Conservation (phyloP, 2,888 invertebrate species). For the Artemia sp. region DNA sequence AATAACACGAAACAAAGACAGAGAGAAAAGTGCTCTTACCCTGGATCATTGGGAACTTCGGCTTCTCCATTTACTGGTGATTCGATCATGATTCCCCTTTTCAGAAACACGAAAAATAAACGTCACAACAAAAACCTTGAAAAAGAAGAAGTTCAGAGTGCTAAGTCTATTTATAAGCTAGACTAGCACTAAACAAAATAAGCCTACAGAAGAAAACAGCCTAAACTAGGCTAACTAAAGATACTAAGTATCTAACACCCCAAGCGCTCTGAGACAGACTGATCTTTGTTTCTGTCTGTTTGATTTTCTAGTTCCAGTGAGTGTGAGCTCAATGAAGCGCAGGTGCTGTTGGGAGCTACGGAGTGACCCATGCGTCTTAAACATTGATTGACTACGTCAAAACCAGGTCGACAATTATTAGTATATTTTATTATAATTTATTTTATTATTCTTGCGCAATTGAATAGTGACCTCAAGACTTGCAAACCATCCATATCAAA, state of each 20-base stretch:
- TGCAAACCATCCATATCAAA: too few relatives aligned
- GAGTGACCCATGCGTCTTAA: too few relatives aligned
- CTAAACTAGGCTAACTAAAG: conserved; percentile 14
- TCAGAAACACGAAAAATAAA: not conserved
- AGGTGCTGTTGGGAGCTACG: too few relatives aligned
- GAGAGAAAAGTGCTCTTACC: conserved; percentile 41
- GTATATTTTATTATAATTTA: too few relatives aligned
- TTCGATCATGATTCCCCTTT: not conserved
- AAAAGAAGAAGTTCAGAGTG: not conserved
- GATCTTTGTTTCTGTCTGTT: not conserved
- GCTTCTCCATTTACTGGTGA: conserved; percentile 29
- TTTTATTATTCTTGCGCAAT: too few relatives aligned
- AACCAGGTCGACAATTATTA: too few relatives aligned
- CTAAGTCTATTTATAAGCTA: conserved; percentile 7
- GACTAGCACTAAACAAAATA: conserved; percentile 13
- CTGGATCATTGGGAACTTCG: conserved; percentile 85
- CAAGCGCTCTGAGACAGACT: conserved; percentile 4
- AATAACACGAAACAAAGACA: not conserved
- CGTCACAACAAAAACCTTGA: not conserved
- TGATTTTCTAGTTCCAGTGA: too few relatives aligned
- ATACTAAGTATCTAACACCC: conserved; percentile 14
- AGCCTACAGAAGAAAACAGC: conserved; percentile 15
- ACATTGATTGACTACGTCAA: too few relatives aligned
- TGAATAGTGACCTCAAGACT: too few relatives aligned
- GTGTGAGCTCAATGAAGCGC: too few relatives aligned